Evolutionary conservation across 2,888 invertebrate species (phyloP), one percentile per base, ranked within the genome.

Genomic region (Heliconius ismenius): DNA sequence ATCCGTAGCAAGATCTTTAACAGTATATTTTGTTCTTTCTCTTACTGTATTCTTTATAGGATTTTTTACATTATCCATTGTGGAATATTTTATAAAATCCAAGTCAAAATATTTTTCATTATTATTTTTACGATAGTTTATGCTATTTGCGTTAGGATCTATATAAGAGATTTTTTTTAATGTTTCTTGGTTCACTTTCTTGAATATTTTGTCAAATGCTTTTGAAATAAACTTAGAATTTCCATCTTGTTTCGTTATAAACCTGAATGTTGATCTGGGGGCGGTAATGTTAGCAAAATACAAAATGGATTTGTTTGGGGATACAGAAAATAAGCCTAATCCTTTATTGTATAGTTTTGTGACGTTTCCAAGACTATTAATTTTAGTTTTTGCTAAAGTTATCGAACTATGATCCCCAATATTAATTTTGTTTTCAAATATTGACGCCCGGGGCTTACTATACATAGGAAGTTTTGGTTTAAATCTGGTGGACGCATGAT

Each of bases 241-340:
- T 58, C 1, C 21, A 54, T n/a, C 54, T 54, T 21, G 21, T 54
- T 54, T 54, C 21, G 18, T 7, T 54, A 21, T 54, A 21, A 54
- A 54, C 7, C 9, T 54, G 54, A 21, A 21, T 54, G 7, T 54
- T 21, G 54, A 54, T 54, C 9, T 58, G 4, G 58, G 58, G n/a
- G 10, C n/a, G 21, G n/a, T 49, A 49, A 49, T 10, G 58, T 58
- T 58, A 58, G 58, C 58, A 58, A n/a, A 58, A n/a, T 58, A 58
- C 58, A 58, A 58, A n/a, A 58, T 58, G n/a, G 58, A 58, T n/a
- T 58, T 58, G n/a, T 58, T 58, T 58, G n/a, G n/a, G n/a, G n/a
- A 58, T 58, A n/a, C 10, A 58, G 58, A 58, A 58, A 58, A 58
- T 10, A n/a, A 58, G n/a, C n/a, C 18, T 10, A 58, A n/a, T 58